Evolutionary conservation across 2,797 vertebrate species (phyloP), one percentile per base, ranked within the genome.

Genomic region (Xenops minutus): DNA sequence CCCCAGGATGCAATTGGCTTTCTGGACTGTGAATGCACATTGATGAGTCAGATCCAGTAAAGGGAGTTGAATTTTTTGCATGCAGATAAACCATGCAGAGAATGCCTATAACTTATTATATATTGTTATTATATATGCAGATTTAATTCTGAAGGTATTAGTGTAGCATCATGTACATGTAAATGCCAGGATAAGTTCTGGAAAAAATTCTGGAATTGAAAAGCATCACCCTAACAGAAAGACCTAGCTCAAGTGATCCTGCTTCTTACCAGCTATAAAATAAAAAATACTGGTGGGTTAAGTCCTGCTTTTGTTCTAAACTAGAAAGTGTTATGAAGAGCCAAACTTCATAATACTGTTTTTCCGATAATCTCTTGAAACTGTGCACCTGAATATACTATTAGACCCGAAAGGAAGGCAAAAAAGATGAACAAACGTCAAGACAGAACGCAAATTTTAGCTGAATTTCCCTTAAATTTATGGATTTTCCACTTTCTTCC

Each of bases 1-100:
- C 37, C 14, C 73, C 32, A 49, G 48, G 26, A 19, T 3, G 16
- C 0, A 0, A 11, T 3, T 58, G 43, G 36, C 34, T 22, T 62
- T 77, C 54, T 54, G 55, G 24, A 14, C 44, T 64, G 10, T 1
- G 1, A 67, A n/a, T 0, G 0, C 29, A 46, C 29, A 30, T 13
- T 68, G 51, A 29, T 0, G 0, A 34, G 7, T 49, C 36, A 15
- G 14, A 12, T 20, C 29, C 29, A 54, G 24, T 37, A 71, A 67
- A 46, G 3, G 29, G 13, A 83, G 10, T 30, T 56, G 32, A 55
- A 44, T 81, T 51, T 64, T 73, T 85, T 55, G 51, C 15, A 49
- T 12, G 21, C 10, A 59, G 36, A 68, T 26, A 85, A 73, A 66
- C 55, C 30, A 8, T 17, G 63, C 59, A 72, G 24, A 77, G 27